Conservation (phyloP, 2,797 vertebrate genomes). For the Manis pentadactyla region DNA sequence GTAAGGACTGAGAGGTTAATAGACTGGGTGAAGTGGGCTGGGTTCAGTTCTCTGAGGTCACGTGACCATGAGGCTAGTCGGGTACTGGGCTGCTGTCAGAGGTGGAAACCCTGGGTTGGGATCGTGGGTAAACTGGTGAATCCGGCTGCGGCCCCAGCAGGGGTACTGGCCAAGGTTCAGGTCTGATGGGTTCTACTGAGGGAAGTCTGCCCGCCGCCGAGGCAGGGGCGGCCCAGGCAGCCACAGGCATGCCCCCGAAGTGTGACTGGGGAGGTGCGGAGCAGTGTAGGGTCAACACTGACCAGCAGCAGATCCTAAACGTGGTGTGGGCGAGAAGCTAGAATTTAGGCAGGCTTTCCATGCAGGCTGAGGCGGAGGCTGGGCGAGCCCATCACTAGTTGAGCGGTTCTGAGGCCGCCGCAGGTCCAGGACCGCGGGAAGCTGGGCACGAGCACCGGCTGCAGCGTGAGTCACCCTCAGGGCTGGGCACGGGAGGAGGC, state of each 20-base stretch:
- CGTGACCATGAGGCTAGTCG: background rate
- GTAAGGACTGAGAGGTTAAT: background rate
- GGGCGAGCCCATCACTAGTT: too few relatives aligned
- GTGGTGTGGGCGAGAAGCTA: rapidly evolving
- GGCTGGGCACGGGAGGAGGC: too few relatives aligned
- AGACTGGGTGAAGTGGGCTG: background rate
- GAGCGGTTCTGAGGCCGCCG: too few relatives aligned
- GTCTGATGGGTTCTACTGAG: rapidly evolving
- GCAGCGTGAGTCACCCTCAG: too few relatives aligned
- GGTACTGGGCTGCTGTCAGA: background rate
- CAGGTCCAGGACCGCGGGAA: too few relatives aligned
- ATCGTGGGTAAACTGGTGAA: rapidly evolving
- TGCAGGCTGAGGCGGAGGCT: too few relatives aligned
- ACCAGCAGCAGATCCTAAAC: rapidly evolving
- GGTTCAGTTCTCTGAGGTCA: background rate
- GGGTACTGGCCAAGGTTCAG: rapidly evolving
- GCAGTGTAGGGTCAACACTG: rapidly evolving
- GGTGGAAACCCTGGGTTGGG: background rate
- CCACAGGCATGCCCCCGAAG: rapidly evolving
- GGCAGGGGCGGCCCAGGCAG: rapidly evolving
- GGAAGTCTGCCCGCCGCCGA: rapidly evolving
- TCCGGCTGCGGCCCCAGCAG: rapidly evolving
- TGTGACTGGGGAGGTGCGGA: background rate
- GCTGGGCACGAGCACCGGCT: too few relatives aligned
- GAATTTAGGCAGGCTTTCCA: rapidly evolving